Base-by-base conservation (phyloP, 2,113 vertebrate genomes). In the Albula goreensis region DNA sequence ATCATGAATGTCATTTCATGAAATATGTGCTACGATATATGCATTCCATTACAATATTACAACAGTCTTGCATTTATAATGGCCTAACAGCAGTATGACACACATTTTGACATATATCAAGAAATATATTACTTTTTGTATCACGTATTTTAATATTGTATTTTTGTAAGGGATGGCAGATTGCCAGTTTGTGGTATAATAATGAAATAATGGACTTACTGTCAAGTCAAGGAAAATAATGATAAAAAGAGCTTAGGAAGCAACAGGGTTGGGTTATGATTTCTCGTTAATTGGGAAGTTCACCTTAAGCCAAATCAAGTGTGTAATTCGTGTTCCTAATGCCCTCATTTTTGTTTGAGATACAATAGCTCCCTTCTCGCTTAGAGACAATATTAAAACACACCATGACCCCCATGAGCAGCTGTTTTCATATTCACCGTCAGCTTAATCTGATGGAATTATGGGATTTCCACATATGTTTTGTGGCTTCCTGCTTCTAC, bases 111-210 rank as follows among this genome's bases (percentile, higher is more conserved):
- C 70, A 74, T 74, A 31, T 31, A 74, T 74, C 19, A 74, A 22
- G 17, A 22, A n/a, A 74, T 74, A 74, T 74, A 31, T 25, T 31
- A 22, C 70, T 74, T 74, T 31, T 74, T n/a, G 70, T 74, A 31
- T 74, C 31, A 74, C 8, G 31, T 31, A 22, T 70, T n/a, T 70
- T n/a, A 74, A 74, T n/a, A 31, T 74, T 7, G 70, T 74, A 3
- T 66, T 56, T 74, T 74, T 74, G 70, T 74, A 74, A 74, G 70
- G 70, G 22, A n/a, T 31, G 70, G n/a, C 70, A 74, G 70, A 19
- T 22, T 74, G n/a, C 22, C 22, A 2, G 22, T 31, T 74, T 31
- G 22, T 74, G 70, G 31, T 41, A 41, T 41, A 41, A 41, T 41
- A 74, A 22, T 74, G 70, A 31, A 74, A 74, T 74, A 25, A n/a